Conservation (phyloP, 2,888 invertebrate genomes). For the Tachina lurida region DNA sequence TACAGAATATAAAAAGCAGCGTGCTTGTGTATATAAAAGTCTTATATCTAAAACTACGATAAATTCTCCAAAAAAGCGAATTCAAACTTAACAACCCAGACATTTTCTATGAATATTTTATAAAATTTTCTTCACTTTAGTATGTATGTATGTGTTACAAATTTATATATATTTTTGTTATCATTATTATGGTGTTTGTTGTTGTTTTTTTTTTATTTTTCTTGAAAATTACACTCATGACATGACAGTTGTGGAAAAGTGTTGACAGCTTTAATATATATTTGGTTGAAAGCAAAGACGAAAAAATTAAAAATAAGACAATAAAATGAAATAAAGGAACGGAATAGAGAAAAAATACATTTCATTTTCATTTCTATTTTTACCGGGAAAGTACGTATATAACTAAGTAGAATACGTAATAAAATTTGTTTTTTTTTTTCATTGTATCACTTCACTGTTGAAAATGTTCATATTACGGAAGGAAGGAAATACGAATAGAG, state of each 20-base stretch:
- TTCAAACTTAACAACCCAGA: constrained; percentile 39
- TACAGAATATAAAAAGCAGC: no score
- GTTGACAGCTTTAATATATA: constrained; percentile 65
- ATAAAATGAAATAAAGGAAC: constrained; percentile 8
- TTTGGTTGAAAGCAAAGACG: constrained; percentile 14
- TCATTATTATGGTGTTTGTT: constrained; percentile 28
- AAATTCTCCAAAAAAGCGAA: constrained; percentile 11
- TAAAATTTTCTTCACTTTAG: constrained; percentile 41
- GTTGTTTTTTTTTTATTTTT: constrained; percentile 16
- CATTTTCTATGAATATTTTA: constrained; percentile 60
- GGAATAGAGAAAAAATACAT: constrained; percentile 16
- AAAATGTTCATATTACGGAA: constrained; percentile 45
- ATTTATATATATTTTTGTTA: constrained; percentile 37
- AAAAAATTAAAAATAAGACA: neutral
- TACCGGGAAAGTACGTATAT: neutral
- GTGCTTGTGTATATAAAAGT: neutral
- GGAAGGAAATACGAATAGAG: constrained; percentile 58
- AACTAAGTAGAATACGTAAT: constrained; percentile 41
- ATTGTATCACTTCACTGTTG: constrained; percentile 8
- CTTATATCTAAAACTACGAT: neutral
- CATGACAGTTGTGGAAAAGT: constrained; percentile 67
- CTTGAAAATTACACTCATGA: constrained; percentile 62
- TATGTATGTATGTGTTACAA: constrained; percentile 31
- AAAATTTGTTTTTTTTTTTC: constrained; percentile 31
- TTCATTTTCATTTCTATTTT: constrained; percentile 32